A percentile compares a stretch with the other conserved stretches of the same genome.
These are phyloP conservation scores for Gorsachius magnificus DNA, from an alignment of 2,797 vertebrate genomes.

Conservation along the genomic window DNA sequence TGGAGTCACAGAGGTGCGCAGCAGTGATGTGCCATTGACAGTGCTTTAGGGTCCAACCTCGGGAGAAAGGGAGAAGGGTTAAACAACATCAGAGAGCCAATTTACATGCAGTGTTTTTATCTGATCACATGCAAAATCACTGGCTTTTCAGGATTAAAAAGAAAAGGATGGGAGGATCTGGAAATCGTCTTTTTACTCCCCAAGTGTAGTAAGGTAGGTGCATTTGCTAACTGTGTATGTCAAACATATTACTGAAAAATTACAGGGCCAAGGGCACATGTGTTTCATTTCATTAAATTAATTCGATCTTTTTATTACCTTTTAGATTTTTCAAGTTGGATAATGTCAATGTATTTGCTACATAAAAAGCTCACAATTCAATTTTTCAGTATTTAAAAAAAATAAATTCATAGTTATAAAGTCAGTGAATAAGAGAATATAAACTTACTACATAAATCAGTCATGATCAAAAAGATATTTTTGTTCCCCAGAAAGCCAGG, in stretches of 20 bases:
- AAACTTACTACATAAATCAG: background rate
- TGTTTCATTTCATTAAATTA: background rate
- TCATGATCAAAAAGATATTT: background rate
- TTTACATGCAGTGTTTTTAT: background rate
- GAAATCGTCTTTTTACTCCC: background rate
- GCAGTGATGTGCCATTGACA: background rate
- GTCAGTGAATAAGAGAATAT: background rate
- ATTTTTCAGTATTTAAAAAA: background rate
- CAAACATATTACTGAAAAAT: background rate
- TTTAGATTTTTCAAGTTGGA: background rate
- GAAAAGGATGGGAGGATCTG: background rate
- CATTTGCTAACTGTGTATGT: background rate
- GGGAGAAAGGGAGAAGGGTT: background rate
- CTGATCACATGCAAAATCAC: background rate
- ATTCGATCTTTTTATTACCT: background rate
- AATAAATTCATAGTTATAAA: background rate
- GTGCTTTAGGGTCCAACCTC: background rate
- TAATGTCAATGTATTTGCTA: background rate
- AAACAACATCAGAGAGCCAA: background rate
- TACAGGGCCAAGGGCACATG: background rate
- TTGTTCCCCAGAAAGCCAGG: background rate
- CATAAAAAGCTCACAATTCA: background rate
- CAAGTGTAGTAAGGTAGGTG: background rate
- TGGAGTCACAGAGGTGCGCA: background rate
- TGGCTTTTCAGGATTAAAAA: background rate